A percentile compares a stretch with the other conserved stretches of the same genome.
phyloP scores from a whole-genome alignment of 2,797 vertebrate genomes.

The Falco peregrinus region DNA sequence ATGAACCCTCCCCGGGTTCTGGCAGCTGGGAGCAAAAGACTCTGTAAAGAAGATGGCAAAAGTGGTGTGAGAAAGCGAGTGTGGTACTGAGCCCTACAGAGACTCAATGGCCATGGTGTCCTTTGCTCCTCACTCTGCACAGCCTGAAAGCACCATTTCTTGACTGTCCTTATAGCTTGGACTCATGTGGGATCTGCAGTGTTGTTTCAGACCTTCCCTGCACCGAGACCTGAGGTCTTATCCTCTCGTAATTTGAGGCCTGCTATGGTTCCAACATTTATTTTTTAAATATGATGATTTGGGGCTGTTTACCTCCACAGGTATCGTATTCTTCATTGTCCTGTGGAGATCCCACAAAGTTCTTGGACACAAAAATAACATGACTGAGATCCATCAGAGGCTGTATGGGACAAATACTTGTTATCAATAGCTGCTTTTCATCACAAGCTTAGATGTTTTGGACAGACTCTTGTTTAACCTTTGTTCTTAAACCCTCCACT shows the following conservation, averaged over 20 bases:
- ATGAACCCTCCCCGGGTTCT: background rate
- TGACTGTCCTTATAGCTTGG: background rate
- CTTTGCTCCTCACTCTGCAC: background rate
- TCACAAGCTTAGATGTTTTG: background rate
- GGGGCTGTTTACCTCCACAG: background rate
- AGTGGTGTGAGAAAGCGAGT: background rate
- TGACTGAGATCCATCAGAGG: background rate
- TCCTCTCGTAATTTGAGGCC: background rate
- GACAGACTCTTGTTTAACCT: background rate
- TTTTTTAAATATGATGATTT: background rate
- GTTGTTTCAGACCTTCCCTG: background rate
- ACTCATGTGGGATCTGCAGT: rapidly evolving
- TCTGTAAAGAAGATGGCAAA: background rate
- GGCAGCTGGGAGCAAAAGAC: background rate
- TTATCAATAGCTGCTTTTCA: background rate
- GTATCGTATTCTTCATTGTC: background rate
- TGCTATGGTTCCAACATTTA: background rate
- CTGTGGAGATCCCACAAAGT: background rate
- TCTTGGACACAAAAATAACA: background rate
- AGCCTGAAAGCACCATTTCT: background rate
- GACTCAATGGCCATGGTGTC: background rate
- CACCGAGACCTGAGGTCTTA: background rate
- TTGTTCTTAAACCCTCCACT: background rate
- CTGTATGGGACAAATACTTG: background rate
- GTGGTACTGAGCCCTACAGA: rapidly evolving